These are phyloP conservation scores for Apteryx owenii DNA, from an alignment of 2,113 vertebrate species.

Conservation along the genomic window DNA sequence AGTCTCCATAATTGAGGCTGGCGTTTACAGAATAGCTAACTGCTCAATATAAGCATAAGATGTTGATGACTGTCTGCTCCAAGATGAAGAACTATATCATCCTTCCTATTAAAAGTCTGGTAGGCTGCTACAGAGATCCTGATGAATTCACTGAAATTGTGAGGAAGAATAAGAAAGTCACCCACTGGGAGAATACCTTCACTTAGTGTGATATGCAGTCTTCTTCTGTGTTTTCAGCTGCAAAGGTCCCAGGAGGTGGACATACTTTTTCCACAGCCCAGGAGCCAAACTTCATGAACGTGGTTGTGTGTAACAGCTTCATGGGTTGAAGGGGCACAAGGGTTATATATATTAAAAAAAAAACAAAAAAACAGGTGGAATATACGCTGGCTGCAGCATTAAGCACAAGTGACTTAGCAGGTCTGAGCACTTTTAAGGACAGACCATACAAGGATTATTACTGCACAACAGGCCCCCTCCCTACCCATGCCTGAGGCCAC, in stretches of 20 bases:
- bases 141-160: background rate
- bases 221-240: background rate
- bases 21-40: background rate
- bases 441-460: background rate
- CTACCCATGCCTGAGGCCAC: rapidly evolving
- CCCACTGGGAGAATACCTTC: background rate
- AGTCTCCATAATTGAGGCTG: background rate
- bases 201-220: background rate
- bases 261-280: background rate
- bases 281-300: background rate
- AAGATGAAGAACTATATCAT: background rate
- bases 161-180: background rate
- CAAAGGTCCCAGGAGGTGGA: background rate
- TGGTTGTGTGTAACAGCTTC: background rate
- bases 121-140: background rate
- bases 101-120: background rate
- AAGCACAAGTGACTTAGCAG: background rate
- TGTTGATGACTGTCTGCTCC: background rate
- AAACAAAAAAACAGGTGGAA: background rate
- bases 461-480: rapidly evolving
- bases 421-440: background rate
- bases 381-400: background rate
- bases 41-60: background rate
- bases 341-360: too few species aligned
- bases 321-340: background rate